Evolutionary conservation across 2,888 invertebrate genomes (phyloP).

Genomic region (Lucinisca nassula): DNA sequence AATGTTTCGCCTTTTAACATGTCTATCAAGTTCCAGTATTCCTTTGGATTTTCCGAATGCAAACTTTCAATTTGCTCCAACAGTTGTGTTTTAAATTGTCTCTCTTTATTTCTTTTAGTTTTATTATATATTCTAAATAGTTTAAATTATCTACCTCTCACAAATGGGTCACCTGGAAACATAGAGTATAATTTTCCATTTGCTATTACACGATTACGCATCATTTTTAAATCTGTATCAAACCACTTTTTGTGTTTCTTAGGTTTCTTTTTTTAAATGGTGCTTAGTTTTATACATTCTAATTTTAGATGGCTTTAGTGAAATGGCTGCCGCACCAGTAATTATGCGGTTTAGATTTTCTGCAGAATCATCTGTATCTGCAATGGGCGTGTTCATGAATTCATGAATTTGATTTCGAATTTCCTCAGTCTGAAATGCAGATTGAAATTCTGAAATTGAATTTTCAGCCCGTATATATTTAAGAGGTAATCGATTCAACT

Average conservation of each 20-base stretch:
- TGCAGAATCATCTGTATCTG: neutral
- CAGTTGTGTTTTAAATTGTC: too few species aligned
- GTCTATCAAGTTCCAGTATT: too few species aligned
- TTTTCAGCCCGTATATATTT: slow-evolving; percentile 2
- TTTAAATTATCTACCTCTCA: too few species aligned
- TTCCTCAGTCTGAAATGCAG: neutral
- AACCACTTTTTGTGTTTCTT: neutral
- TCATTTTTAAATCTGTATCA: neutral
- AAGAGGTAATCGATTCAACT: neutral
- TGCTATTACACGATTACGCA: neutral
- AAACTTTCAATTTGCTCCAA: too few species aligned
- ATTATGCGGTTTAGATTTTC: neutral
- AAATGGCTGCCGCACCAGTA: neutral
- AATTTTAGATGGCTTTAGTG: neutral
- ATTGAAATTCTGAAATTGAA: neutral
- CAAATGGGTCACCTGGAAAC: too few species aligned
- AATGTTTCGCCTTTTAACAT: too few species aligned
- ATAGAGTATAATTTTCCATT: slow-evolving; percentile 4
- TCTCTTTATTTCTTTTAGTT: too few species aligned
- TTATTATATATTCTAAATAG: too few species aligned
- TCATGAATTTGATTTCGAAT: neutral
- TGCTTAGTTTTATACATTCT: too few species aligned
- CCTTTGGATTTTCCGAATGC: too few species aligned
- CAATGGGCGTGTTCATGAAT: neutral
- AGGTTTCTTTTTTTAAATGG: neutral